Evolutionary conservation across 2,888 invertebrate species (phyloP), one percentile per base, ranked within the genome.

Genomic region (Axea sp.): DNA sequence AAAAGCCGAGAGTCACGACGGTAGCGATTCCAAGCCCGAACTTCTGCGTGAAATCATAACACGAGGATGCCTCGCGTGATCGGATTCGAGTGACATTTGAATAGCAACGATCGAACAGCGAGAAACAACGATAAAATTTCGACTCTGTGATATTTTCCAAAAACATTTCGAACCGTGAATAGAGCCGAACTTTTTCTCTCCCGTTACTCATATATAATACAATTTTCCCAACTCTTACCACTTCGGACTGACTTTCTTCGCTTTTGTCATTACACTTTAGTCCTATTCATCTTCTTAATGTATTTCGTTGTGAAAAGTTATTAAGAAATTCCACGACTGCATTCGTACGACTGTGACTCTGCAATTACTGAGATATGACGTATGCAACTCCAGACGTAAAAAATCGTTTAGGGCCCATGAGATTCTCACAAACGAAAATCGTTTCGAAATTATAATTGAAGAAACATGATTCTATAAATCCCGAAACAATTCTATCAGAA

Each of bases 251-350:
- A 71, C 55, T 71, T 71, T 71, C 71, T 49, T 57, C 12, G 31
- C 55, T 41, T 53, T 64, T 47, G 39, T 64, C 59, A 49, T 31
- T 43, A 47, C 24, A 49, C 33, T 64, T 72, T 57, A 49, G 4
- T 57, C 30, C 59, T 51, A 72, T 72, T 59, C 64, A 72, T 64
- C 64, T 43, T 43, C 64, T 12, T 71, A 64, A 71, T 71, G 62
- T 31, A 22, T 35, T 71, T 57, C 64, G 49, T 33, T 33, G 33
- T 49, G 64, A 64, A 72, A 72, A 72, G 49, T 64, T 64, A 64
- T 64, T 64, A 72, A 72, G 72, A 71, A 71, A 71, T 72, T 57
- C 57, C 72, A 59, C 49, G 26, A 59, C 55, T 64, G 43, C 64
- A 71, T 64, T 64, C 49, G 22, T 53, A 37, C 64, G 11, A 35